Evolutionary conservation across 2,888 invertebrate species (phyloP).

Genomic region (Dryomyza anilis): DNA sequence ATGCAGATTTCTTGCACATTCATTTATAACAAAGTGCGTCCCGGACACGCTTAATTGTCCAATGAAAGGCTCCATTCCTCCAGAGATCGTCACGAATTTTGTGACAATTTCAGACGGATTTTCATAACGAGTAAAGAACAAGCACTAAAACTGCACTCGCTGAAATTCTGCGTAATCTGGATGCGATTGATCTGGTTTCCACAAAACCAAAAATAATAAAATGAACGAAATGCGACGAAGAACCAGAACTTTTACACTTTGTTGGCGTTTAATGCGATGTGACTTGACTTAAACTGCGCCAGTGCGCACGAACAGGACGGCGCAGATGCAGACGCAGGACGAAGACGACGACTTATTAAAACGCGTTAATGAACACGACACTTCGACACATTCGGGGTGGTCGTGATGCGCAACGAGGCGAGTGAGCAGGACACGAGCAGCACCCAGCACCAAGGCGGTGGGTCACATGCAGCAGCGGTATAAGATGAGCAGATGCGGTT

Average conservation of each 20-base stretch:
- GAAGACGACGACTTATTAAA: conserved; percentile 48
- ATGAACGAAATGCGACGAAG: no score
- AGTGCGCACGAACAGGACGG: neutral
- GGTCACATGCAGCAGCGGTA: neutral
- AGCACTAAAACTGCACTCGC: no score
- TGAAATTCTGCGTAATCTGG: conserved; percentile 40
- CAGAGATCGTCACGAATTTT: conserved; percentile 25
- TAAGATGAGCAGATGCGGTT: neutral
- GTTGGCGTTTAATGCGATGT: no score
- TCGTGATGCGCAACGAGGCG: neutral
- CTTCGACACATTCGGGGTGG: conserved; percentile 13
- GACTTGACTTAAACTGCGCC: neutral
- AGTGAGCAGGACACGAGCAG: neutral
- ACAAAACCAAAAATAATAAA: neutral
- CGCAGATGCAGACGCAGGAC: conserved; percentile 24
- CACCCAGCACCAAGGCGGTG: conserved; percentile 12
- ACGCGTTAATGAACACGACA: conserved; percentile 58
- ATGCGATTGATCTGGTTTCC: conserved; percentile 9
- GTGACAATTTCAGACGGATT: conserved; percentile 38
- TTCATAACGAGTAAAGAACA: no score
- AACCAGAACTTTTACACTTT: no score
- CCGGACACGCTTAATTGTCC: no score
- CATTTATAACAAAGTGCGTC: no score
- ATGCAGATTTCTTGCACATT: no score
- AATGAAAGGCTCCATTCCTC: no score